phyloP scores from a whole-genome alignment of 2,888 invertebrate genomes.

The Limnephilus rhombicus region DNA sequence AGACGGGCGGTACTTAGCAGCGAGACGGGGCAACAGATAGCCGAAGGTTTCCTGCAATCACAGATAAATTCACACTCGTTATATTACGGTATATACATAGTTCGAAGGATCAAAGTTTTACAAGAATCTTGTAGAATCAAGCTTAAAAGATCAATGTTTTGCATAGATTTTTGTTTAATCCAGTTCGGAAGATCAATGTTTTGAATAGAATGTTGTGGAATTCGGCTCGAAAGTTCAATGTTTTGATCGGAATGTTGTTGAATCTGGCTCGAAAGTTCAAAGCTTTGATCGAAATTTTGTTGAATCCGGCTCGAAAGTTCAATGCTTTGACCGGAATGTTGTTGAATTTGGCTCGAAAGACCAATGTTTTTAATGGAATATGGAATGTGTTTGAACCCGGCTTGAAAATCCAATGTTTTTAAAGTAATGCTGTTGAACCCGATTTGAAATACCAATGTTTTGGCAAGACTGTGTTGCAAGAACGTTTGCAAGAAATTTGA shows the following conservation, averaged over 20 bases:
- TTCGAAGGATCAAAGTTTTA: not conserved
- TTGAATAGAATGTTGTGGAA: too few relatives aligned
- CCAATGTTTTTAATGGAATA: not conserved
- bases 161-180: too few relatives aligned
- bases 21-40: conserved; percentile 76
- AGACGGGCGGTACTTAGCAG: conserved; percentile 75
- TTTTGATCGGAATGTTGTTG: not conserved
- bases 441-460: too few relatives aligned
- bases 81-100: not conserved
- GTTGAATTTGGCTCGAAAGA: not conserved
- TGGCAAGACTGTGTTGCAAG: too few relatives aligned
- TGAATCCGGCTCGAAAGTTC: not conserved
- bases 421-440: too few relatives aligned
- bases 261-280: not conserved
- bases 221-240: too few relatives aligned
- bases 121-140: not conserved
- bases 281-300: not conserved
- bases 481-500: too few relatives aligned
- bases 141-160: not conserved
- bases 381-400: not conserved
- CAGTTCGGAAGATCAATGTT: too few relatives aligned
- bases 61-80: not conserved
- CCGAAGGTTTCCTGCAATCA: conserved; percentile 70
- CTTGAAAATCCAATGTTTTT: not conserved
- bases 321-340: not conserved